Evolutionary conservation across 1,140 invertebrate genomes (phyloP), one percentile per base, ranked within the genome.

Genomic region (Cataglyphis hispanica): DNA sequence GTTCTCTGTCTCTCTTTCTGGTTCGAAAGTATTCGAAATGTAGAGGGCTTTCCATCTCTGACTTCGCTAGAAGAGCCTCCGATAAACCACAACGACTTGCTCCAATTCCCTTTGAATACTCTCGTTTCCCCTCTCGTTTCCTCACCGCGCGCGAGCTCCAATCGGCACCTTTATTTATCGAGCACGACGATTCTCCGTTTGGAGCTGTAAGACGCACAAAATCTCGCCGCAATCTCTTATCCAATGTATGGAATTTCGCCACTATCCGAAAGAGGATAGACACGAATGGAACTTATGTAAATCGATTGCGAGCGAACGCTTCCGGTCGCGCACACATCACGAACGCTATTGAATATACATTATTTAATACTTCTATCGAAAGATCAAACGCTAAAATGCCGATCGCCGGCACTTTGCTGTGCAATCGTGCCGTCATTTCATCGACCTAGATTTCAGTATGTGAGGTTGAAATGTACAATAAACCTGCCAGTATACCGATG

Each of bases 11-110:
- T 64, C 40, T 61, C 8, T 63, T 40, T 40, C 46, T n/a, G 19
- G 56, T 80, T 70, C 46, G 64, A 37, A 69, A 34, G 6, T 56
- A 40, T 31, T 22, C 43, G 43, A n/a, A 22, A 50, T 2, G 31
- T 64, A 75, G 61, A 69, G 61, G 69, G 27, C 43, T 72, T 66
- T 77, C 80, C 46, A 84, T 60, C 64, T 31, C 37, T 22, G 37
- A 70, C 67, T 78, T 74, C 10, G 43, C 50, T 50, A 2, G 43
- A 43, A 70, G 70, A 87, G 60, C 25, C 43, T 88, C 87, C 84
- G 75, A 81, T 72, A 85, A 86, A 86, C 88, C 83, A 69, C 64
- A 87, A 86, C 86, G 88, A 88, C 60, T 46, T 53, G 87, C 31
- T 56, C 86, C 67, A 85, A 70, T 87, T 88, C 76, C 74, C 74